Evolutionary conservation across 2,113 vertebrate species (phyloP).

Genomic region (Oreochromis spilurus): DNA sequence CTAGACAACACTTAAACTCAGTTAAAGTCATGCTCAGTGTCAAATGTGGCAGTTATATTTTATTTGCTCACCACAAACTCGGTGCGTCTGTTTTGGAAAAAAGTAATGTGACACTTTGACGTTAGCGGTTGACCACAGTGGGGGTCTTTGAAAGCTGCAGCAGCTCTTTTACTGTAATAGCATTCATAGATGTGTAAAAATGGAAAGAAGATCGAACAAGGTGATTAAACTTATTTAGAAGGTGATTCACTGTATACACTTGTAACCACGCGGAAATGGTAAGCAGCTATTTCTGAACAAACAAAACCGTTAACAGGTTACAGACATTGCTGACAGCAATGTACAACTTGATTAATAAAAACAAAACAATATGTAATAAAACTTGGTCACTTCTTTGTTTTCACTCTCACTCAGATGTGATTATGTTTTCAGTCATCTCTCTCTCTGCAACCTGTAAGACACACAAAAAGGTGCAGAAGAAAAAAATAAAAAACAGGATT

Average conservation of each 20-base stretch:
- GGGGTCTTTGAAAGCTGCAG: background rate
- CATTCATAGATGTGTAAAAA: background rate
- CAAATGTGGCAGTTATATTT: background rate
- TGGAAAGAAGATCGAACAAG: background rate
- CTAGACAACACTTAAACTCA: background rate
- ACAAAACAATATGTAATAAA: background rate
- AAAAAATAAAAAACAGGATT: background rate
- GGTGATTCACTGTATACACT: background rate
- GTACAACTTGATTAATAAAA: rapidly evolving
- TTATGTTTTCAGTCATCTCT: background rate
- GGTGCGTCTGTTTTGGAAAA: background rate
- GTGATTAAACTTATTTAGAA: background rate
- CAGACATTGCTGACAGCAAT: background rate
- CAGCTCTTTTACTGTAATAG: background rate
- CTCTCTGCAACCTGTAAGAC: background rate
- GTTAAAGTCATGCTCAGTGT: background rate
- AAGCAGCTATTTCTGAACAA: background rate
- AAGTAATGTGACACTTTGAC: background rate
- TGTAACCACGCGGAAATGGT: rapidly evolving
- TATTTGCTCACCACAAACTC: background rate
- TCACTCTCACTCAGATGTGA: background rate
- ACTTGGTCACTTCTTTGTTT: background rate
- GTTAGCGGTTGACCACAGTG: background rate
- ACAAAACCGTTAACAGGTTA: rapidly evolving
- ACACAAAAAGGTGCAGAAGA: background rate